phyloP scores from a whole-genome alignment of 2,113 vertebrate species.

The Dipodomys merriami region DNA sequence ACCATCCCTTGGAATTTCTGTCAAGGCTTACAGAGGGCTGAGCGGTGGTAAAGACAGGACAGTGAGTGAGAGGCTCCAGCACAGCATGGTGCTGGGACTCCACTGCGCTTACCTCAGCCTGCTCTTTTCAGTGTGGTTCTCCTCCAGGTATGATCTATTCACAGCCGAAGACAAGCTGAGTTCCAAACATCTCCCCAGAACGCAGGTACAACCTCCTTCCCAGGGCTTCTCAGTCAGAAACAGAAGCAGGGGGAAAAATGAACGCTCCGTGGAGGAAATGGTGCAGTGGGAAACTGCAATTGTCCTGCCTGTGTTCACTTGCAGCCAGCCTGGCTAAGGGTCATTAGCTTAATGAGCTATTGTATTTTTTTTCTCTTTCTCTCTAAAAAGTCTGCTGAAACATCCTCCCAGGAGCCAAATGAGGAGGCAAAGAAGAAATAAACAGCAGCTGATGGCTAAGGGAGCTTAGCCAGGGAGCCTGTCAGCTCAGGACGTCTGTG shows the following conservation, averaged over 20 bases:
- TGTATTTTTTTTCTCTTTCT: slow-evolving; percentile 83
- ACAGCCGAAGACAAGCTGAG: slow-evolving; percentile 60
- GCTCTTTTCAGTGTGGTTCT: too few relatives aligned
- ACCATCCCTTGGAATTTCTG: not conserved
- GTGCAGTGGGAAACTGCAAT: slow-evolving; percentile 64
- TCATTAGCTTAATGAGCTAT: slow-evolving; percentile 89
- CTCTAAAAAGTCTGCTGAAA: slow-evolving; percentile 87
- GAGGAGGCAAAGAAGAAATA: slow-evolving; percentile 86
- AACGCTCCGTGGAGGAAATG: not conserved
- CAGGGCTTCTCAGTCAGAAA: slow-evolving; percentile 19
- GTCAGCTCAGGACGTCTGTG: slow-evolving; percentile 61
- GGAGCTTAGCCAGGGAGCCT: slow-evolving; percentile 81
- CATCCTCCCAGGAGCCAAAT: slow-evolving; percentile 86
- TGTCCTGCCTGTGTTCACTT: slow-evolving; percentile 73
- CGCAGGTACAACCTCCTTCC: slow-evolving; percentile 37
- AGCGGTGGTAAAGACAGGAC: fast-evolving
- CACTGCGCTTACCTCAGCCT: fast-evolving
- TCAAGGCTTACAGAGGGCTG: too few relatives aligned
- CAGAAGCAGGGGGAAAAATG: not conserved
- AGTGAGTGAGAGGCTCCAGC: not conserved
- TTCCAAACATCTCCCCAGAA: not conserved
- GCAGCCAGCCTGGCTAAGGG: slow-evolving; percentile 82
- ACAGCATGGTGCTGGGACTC: fast-evolving
- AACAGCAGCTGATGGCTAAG: slow-evolving; percentile 86
- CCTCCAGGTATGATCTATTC: too few relatives aligned